These are phyloP conservation scores for Erinaceus europaeus DNA, from an alignment of 2,113 vertebrate species.

Conservation along the genomic window DNA sequence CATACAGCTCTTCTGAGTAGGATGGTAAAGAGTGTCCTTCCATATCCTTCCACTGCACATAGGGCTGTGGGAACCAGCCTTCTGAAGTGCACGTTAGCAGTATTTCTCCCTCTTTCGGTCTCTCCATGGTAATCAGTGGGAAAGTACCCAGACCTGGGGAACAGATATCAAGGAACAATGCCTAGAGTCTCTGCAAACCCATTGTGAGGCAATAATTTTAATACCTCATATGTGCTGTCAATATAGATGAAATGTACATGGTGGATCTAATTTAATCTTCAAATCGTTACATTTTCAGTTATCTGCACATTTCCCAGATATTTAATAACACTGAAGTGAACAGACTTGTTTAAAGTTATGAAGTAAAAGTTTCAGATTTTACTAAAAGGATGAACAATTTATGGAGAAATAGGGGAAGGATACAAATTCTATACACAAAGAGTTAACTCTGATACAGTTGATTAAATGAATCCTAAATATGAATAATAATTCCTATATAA, in stretches of 20 bases:
- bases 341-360: not conserved
- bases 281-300: not conserved
- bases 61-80: conserved; percentile 64
- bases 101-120: not conserved
- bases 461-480: not conserved
- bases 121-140: not conserved
- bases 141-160: conserved; percentile 43
- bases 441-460: not conserved
- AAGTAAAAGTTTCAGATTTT: not conserved
- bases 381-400: not conserved
- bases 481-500: not conserved
- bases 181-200: not conserved
- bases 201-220: not conserved
- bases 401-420: not conserved
- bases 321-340: not conserved
- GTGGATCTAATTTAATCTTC: not conserved
- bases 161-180: not conserved
- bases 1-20: not conserved
- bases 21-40: not conserved
- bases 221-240: not conserved
- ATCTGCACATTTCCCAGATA: not conserved
- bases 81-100: conserved; percentile 14
- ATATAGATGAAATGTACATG: not conserved
- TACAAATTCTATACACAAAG: not conserved
- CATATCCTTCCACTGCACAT: conserved; percentile 13